These are phyloP conservation scores for Heteromurus nitidus DNA, from an alignment of 2,888 invertebrate genomes.

Conservation along the genomic window DNA sequence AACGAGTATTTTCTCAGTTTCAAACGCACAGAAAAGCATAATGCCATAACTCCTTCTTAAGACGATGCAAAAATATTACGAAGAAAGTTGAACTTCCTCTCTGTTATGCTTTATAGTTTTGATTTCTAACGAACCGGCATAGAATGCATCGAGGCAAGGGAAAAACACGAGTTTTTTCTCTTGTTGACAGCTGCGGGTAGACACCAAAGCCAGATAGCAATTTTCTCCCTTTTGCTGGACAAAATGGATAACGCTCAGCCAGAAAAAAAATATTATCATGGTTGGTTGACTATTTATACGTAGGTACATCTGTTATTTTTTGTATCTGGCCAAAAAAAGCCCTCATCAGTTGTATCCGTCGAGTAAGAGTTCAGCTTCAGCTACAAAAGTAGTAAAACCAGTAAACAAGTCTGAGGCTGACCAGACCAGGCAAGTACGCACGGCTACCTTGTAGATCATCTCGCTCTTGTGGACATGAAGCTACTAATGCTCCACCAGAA, in stretches of 20 bases:
- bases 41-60: too few species aligned
- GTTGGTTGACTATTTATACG: constrained; percentile 48
- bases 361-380: too few species aligned
- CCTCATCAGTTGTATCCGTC: constrained; percentile 3
- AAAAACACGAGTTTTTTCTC: too few species aligned
- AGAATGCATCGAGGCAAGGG: too few species aligned
- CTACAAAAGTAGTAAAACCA: neutral
- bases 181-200: neutral
- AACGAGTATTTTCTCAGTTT: too few species aligned
- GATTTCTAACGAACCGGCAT: neutral
- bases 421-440: constrained; percentile 16
- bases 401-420: constrained; percentile 29
- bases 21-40: too few species aligned
- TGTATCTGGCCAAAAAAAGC: neutral
- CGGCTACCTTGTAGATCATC: constrained; percentile 14
- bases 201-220: too few species aligned
- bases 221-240: too few species aligned
- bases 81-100: too few species aligned
- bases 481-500: neutral
- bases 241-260: too few species aligned
- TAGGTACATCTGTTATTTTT: constrained; percentile 55
- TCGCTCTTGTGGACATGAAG: neutral
- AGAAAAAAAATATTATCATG: constrained; percentile 31
- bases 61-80: too few species aligned
- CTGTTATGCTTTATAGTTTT: too few species aligned